These are phyloP conservation scores for Gryllus longicercus DNA, from an alignment of 2,888 invertebrate genomes.

Conservation along the genomic window DNA sequence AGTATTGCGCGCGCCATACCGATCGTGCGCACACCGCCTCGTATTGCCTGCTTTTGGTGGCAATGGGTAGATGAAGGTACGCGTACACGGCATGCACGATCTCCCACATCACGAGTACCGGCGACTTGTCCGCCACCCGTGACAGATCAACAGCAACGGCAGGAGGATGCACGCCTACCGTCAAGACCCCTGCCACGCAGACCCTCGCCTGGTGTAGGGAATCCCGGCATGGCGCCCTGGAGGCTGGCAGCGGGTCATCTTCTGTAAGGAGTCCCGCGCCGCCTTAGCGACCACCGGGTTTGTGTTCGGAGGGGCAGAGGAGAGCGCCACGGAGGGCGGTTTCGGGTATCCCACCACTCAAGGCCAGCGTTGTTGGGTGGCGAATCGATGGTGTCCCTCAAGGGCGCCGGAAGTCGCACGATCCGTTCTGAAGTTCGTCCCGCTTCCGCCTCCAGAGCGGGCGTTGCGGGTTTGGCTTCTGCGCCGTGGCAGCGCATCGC, in stretches of 20 bases:
- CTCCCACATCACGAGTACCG: neutral
- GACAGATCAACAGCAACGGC: neutral
- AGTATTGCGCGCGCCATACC: neutral
- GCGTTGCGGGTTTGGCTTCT: neutral
- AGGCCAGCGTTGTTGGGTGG: neutral
- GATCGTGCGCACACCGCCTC: neutral
- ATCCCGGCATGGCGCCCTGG: neutral
- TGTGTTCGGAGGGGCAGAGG: neutral
- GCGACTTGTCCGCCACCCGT: neutral
- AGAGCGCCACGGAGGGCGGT: neutral
- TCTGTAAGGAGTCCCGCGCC: neutral
- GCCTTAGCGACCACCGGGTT: neutral
- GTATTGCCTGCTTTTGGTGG: neutral
- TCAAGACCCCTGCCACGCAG: neutral
- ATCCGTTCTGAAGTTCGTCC: neutral
- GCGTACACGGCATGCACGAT: neutral
- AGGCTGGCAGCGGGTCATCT: neutral
- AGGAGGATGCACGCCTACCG: neutral
- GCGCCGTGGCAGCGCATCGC: neutral
- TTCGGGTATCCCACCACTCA: neutral
- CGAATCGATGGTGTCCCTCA: neutral
- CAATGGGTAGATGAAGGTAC: neutral
- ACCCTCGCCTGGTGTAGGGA: neutral
- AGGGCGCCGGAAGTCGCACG: neutral
- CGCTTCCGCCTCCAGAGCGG: neutral